phyloP scores from a whole-genome alignment of 2,888 invertebrate genomes.

The Melanargia galathea region DNA sequence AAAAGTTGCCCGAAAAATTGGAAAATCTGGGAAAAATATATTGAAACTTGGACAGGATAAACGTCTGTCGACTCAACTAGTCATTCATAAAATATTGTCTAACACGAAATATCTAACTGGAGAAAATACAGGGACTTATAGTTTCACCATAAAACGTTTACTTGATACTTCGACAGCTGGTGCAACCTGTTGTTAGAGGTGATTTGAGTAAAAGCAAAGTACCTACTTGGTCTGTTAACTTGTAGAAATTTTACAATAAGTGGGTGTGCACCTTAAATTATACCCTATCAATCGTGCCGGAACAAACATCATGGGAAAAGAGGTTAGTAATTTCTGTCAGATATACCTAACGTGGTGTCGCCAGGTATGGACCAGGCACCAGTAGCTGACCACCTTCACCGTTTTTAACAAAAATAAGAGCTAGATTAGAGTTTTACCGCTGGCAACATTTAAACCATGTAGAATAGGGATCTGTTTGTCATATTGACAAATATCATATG shows the following conservation, averaged over 20 bases:
- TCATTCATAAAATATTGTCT: background rate
- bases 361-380: background rate
- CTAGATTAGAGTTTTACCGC: too few relatives aligned
- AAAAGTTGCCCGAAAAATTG: too few relatives aligned
- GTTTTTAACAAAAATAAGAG: too few relatives aligned
- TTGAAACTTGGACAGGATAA: too few relatives aligned
- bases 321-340: background rate
- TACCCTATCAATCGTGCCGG: background rate
- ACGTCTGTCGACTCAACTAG: too few relatives aligned
- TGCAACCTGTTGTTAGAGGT: constrained; percentile 21
- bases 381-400: too few relatives aligned
- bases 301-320: constrained; percentile 5
- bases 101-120: background rate
- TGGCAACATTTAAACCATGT: too few relatives aligned
- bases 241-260: constrained; percentile 20
- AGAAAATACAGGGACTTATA: background rate
- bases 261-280: constrained; percentile 19
- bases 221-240: constrained; percentile 10
- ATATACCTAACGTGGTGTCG: too few relatives aligned
- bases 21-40: too few relatives aligned
- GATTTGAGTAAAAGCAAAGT: constrained; percentile 25
- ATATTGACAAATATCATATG: too few relatives aligned
- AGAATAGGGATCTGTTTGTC: too few relatives aligned
- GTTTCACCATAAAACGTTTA: constrained; percentile 12
- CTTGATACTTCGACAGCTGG: constrained; percentile 8